Percentiles rank a stretch among this genome's conserved stretches.
Evolutionary conservation across 2,113 vertebrate genomes (phyloP).

Genomic region (Syrmaticus mikado): DNA sequence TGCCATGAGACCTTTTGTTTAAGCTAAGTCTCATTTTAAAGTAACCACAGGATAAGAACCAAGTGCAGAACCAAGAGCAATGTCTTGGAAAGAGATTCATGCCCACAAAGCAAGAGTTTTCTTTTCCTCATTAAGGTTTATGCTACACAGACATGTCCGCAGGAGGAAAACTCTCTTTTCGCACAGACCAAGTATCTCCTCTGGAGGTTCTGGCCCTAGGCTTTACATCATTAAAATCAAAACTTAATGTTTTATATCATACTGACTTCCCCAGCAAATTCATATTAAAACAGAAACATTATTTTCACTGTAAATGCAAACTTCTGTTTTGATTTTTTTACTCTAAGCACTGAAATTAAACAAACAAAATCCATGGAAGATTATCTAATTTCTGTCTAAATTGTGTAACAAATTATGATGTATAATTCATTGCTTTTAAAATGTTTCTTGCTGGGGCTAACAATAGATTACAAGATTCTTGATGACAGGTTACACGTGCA

Average conservation of each 20-base stretch:
- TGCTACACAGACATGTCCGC: neutral
- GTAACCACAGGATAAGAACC: neutral
- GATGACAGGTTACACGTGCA: neutral
- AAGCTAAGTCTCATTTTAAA: neutral
- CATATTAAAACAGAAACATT: neutral
- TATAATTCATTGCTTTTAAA: neutral
- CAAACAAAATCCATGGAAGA: neutral
- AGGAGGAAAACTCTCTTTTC: neutral
- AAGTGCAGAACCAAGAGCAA: neutral
- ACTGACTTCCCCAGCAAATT: neutral
- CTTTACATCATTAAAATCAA: neutral
- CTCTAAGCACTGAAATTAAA: neutral
- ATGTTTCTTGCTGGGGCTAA: neutral
- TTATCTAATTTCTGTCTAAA: neutral
- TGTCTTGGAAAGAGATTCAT: neutral
- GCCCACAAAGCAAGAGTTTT: neutral
- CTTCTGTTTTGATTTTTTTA: neutral
- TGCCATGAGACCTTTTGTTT: neutral
- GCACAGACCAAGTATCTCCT: neutral
- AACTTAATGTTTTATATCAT: neutral
- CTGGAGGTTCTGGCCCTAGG: neutral
- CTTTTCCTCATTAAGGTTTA: neutral
- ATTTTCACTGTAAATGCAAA: constrained; percentile 2
- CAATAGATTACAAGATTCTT: neutral
- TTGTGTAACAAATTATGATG: neutral